Percentiles rank a stretch among this genome's conserved stretches.
These are phyloP conservation scores for Cryptocephalus moraei DNA, from an alignment of 2,888 invertebrate genomes.

Conservation along the genomic window DNA sequence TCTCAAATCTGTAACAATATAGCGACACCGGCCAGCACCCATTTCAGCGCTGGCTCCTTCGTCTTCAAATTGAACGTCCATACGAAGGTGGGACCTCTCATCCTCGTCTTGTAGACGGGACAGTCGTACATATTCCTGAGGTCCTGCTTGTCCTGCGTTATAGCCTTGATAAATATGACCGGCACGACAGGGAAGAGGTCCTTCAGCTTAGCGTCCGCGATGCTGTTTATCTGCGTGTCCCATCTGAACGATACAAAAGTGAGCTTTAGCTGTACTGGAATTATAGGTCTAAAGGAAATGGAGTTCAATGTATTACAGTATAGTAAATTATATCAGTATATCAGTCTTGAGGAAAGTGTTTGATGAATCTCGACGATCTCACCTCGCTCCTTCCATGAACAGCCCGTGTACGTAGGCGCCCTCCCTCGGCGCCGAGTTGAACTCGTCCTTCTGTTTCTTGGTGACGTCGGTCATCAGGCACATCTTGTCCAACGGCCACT, in stretches of 20 bases:
- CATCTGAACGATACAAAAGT: slow-evolving; percentile 48
- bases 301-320: no score
- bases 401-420: slow-evolving; percentile 85
- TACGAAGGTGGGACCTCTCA: slow-evolving; percentile 84
- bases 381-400: slow-evolving; percentile 80
- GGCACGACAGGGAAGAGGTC: slow-evolving; percentile 87
- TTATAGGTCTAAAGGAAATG: no score
- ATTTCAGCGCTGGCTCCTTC: slow-evolving; percentile 78
- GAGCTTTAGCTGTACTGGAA: no score
- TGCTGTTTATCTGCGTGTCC: slow-evolving; percentile 69
- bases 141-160: slow-evolving; percentile 84
- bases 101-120: slow-evolving; percentile 85
- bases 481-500: slow-evolving; percentile 95
- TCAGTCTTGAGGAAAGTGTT: no score
- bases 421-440: slow-evolving; percentile 77
- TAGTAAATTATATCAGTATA: no score
- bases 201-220: slow-evolving; percentile 77
- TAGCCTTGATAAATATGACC: slow-evolving; percentile 77
- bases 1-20: slow-evolving; percentile 72
- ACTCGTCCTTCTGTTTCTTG: slow-evolving; percentile 76
- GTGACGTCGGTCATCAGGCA: slow-evolving; percentile 91
- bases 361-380: no score
- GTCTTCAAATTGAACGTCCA: slow-evolving; percentile 94
- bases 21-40: slow-evolving; percentile 90
- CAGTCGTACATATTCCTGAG: slow-evolving; percentile 80